Conservation (phyloP, 1,140 invertebrate genomes). For the Drosophila tropicalis region DNA sequence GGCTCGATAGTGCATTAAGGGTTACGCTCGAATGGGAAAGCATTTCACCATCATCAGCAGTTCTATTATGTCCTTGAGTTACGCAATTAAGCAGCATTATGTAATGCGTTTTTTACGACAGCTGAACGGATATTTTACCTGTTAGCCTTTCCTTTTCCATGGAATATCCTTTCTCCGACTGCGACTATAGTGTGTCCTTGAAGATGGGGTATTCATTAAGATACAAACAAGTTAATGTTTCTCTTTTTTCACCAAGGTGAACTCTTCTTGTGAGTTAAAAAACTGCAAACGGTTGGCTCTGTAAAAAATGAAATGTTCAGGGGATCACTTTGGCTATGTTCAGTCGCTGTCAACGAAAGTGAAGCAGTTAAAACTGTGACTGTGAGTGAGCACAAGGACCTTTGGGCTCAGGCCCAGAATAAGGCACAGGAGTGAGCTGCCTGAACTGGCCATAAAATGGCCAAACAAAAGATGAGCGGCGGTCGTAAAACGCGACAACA, state of each 20-base stretch:
- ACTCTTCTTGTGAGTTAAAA: conserved; percentile 25
- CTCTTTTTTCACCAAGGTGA: conserved; percentile 43
- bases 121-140: conserved; percentile 50
- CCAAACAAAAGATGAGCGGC: conserved; percentile 72
- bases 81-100: conserved; percentile 49
- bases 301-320: conserved; percentile 19
- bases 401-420: conserved; percentile 1
- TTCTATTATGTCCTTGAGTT: conserved; percentile 67
- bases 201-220: conserved; percentile 28
- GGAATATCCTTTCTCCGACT: conserved; percentile 61
- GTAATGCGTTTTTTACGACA: conserved; percentile 61
- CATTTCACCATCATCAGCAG: conserved; percentile 32
- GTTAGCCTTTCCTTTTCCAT: conserved; percentile 48
- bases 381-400: conserved; percentile 2
- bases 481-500: conserved; percentile 78
- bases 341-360: conserved; percentile 53
- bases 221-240: conserved; percentile 41
- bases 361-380: conserved; percentile 60
- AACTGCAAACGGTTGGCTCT: conserved; percentile 23
- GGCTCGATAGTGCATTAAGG: conserved; percentile 40
- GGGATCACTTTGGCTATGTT: conserved; percentile 25
- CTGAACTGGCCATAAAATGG: conserved; percentile 60
- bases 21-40: conserved; percentile 54
- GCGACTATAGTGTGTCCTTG: conserved; percentile 56
- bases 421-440: conserved; percentile 34